Evolutionary conservation across 2,797 vertebrate genomes (phyloP), one percentile per base, ranked within the genome.

Genomic region (Amphiprion clarkii): DNA sequence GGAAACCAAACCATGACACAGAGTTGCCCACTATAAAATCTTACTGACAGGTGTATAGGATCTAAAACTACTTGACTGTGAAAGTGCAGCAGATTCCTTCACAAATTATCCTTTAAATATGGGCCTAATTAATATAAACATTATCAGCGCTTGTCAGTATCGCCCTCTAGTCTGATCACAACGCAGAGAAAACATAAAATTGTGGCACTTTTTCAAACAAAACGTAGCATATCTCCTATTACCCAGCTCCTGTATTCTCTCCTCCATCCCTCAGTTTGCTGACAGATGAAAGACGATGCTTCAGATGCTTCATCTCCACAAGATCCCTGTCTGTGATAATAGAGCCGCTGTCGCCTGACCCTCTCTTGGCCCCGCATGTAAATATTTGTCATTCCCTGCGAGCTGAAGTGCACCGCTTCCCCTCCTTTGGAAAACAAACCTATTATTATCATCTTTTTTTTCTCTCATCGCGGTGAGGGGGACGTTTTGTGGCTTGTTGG

Each of bases 351-450:
- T 81, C 6, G 71, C 23, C 81, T 74, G 81, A 86, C 77, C 85
- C 81, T 65, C 66, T 78, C 51, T 61, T 68, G 71, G 86, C 73
- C 78, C 64, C 1, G 23, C 87, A 89, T 82, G 90, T 91, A 92
- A 94, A 94, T 95, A 92, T 94, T 93, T 94, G 90, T 90, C 74
- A 81, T 89, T 87, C 87, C 77, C 82, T 66, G 59, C 19, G 10
- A 71, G 83, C 78, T 86, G 88, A 79, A 91, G 87, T 74, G 62
- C 86, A 77, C 83, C 82, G 57, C 87, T 91, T 89, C 81, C 69
- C 85, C 84, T 85, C 82, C 86, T 81, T 82, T 88, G 84, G 88
- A 89, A 91, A 93, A 93, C 91, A 93, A 84, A 82, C 79, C 90
- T 78, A 92, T 93, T 91, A 93, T 92, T 84, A 86, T 87, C 69